Base-by-base conservation (phyloP, 2,113 vertebrate genomes). In the Eclectus roratus region DNA sequence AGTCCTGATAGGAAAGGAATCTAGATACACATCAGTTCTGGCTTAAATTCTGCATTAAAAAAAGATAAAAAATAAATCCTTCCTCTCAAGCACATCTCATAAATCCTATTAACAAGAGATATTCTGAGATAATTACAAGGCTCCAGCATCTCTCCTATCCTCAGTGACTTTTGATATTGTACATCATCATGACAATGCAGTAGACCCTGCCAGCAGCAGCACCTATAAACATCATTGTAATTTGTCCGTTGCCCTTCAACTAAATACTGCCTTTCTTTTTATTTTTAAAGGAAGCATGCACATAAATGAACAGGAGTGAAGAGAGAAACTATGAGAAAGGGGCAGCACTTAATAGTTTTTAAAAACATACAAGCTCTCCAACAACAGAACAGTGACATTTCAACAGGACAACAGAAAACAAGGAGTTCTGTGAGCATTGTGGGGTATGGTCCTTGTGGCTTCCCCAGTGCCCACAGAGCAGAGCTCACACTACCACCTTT, bases 61-160 rank as follows among this genome's bases (percentile, higher is more conserved):
- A 56, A 6, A 80, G 50, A 74, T 91, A 9, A 63, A 85, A 90
- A 92, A 31, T 35, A 85, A 96, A 93, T 85, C 76, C 41, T 83
- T 79, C 55, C 49, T 78, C 71, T 88, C 49, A 37, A 80, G 60
- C 50, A 91, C 53, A 73, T 90, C 80, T 61, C 25, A 10, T 63
- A 86, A 96, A 91, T 91, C 72, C 72, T 90, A 85, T 83, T 88
- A 92, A 73, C n/a, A 60, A 77, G 55, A 88, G 53, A 77, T 83
- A 77, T 58, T 80, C 58, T 50, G 72, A 90, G 85, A 85, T 77
- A 88, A 91, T 39, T 78, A 69, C 18, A 63, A 79, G 53, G 25
- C 17, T 5, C 33, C 53, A 55, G n/a, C 53, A 69, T 50, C 31
- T 58, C 58, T 81, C 28, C 55, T 77, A 72, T 85, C 74, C 31